These are phyloP conservation scores for Odontothrips loti DNA, from an alignment of 2,888 invertebrate genomes.

Conservation along the genomic window DNA sequence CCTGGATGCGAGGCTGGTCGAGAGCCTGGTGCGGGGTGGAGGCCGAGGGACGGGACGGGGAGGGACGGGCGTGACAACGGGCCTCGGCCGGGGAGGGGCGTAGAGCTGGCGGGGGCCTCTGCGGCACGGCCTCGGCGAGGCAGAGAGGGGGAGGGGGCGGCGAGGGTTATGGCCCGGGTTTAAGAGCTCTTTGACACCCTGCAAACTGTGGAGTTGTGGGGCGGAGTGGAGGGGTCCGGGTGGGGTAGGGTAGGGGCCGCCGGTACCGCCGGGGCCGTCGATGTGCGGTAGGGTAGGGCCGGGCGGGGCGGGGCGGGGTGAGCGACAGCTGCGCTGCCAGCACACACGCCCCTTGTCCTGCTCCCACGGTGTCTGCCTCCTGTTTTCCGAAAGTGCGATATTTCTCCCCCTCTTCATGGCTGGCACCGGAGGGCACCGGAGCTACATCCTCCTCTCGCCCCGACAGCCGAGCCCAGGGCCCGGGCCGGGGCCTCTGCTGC, in stretches of 20 bases:
- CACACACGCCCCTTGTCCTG: not conserved
- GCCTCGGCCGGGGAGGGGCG: not conserved
- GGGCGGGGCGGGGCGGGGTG: not conserved
- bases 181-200: slow-evolving; percentile 26
- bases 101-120: not conserved
- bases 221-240: not conserved
- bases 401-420: no score
- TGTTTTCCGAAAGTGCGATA: no score
- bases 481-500: not conserved
- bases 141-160: not conserved
- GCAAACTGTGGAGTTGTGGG: slow-evolving; percentile 5
- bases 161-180: slow-evolving; percentile 6
- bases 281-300: not conserved
- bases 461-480: not conserved
- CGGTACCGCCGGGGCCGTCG: not conserved
- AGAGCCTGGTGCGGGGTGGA: not conserved
- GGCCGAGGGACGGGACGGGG: not conserved
- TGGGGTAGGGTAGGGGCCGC: not conserved
- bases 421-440: no score
- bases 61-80: not conserved
- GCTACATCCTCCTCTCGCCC: not conserved
- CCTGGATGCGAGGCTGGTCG: not conserved
- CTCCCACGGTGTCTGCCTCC: not conserved
- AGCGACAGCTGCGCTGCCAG: not conserved
- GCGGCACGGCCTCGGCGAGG: not conserved